Evolutionary conservation across 2,888 invertebrate species (phyloP).

Genomic region (Drosophila meridionalis): DNA sequence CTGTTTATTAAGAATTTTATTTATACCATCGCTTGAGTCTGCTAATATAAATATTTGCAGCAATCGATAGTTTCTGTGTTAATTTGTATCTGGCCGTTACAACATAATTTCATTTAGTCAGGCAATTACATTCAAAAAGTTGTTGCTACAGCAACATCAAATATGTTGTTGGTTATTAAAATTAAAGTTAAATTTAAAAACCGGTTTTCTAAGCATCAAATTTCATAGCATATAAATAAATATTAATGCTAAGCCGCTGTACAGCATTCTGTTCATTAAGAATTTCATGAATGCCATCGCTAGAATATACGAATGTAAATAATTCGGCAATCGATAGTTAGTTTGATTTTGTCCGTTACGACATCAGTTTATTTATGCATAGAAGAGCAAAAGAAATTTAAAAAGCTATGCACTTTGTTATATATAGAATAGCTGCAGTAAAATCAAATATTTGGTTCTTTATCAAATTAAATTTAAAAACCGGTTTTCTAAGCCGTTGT

Average conservation of each 20-base stretch:
- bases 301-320: background rate
- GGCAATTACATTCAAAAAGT: background rate
- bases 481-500: too few species aligned
- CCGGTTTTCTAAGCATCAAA: background rate
- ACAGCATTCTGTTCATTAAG: background rate
- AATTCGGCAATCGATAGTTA: too few species aligned
- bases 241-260: background rate
- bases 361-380: too few species aligned
- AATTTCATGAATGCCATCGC: background rate
- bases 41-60: background rate
- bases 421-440: too few species aligned
- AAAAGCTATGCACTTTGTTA: too few species aligned
- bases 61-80: background rate
- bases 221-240: background rate
- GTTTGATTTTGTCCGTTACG: too few species aligned
- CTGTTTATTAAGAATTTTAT: background rate
- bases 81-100: background rate
- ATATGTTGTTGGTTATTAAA: background rate
- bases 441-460: too few species aligned
- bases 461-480: too few species aligned
- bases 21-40: background rate
- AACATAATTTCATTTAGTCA: background rate
- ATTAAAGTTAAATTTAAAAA: background rate
- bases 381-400: too few species aligned
- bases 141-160: background rate